These are phyloP conservation scores for Grantiella picta DNA, from an alignment of 2,113 vertebrate species.

Conservation along the genomic window DNA sequence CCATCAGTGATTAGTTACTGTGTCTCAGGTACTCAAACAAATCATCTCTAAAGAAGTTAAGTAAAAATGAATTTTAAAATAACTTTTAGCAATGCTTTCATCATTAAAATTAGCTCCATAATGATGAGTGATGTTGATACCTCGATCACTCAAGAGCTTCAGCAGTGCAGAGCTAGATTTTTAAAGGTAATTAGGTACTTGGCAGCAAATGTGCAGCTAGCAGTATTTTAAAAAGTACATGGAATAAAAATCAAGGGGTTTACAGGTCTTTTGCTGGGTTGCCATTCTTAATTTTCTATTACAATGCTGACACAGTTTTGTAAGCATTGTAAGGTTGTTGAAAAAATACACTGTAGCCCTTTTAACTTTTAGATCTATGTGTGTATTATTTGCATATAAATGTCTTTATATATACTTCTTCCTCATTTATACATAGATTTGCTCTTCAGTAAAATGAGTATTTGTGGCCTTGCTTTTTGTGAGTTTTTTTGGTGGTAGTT, in stretches of 20 bases:
- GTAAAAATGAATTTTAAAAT: slow-evolving; percentile 62
- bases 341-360: not conserved
- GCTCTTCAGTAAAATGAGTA: not conserved
- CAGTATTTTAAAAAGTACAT: not conserved
- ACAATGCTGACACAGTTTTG: not conserved
- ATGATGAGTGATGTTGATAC: slow-evolving; percentile 43
- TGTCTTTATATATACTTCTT: not conserved
- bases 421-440: not conserved
- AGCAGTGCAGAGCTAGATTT: slow-evolving; percentile 9
- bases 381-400: not conserved
- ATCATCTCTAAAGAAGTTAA: slow-evolving; percentile 51
- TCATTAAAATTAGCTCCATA: slow-evolving; percentile 55
- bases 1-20: slow-evolving; percentile 55
- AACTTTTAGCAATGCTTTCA: slow-evolving; percentile 59
- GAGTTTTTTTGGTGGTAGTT: not conserved
- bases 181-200: slow-evolving; percentile 34
- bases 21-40: slow-evolving; percentile 53
- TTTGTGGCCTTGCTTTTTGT: not conserved
- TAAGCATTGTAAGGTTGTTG: not conserved
- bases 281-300: not conserved
- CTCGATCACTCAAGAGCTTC: slow-evolving; percentile 18
- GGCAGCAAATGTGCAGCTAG: not conserved
- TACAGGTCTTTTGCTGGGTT: not conserved
- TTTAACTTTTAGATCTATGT: not conserved
- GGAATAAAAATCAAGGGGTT: not conserved